phyloP scores from a whole-genome alignment of 2,888 invertebrate genomes.

The Lysandra bellargus region DNA sequence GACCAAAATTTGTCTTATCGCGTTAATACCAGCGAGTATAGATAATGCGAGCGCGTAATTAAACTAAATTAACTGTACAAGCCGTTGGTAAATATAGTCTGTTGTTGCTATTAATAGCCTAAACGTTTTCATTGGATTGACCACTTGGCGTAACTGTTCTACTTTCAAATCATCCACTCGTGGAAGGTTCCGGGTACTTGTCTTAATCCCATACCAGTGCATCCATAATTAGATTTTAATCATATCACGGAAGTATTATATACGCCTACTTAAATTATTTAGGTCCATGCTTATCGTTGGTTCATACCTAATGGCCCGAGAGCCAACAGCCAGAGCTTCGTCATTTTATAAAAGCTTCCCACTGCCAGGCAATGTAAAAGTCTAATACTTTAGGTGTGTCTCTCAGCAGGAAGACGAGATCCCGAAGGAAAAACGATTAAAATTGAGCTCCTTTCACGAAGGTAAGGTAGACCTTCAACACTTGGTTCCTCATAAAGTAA shows the following conservation, averaged over 20 bases:
- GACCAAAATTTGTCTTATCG: slow-evolving; percentile 27
- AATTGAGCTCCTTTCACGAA: no score
- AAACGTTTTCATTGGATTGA: not conserved
- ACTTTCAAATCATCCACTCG: slow-evolving; percentile 5
- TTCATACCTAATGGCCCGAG: not conserved
- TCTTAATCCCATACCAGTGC: not conserved
- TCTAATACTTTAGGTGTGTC: no score
- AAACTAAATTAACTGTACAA: not conserved
- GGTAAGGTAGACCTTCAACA: no score
- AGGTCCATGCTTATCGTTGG: not conserved
- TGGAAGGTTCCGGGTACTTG: not conserved
- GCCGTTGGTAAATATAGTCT: slow-evolving; percentile 12
- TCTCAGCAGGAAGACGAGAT: no score
- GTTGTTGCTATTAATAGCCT: not conserved
- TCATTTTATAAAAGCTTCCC: no score
- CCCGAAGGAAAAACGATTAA: no score
- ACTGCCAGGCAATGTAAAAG: no score
- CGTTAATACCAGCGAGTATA: slow-evolving; percentile 8
- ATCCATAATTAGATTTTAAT: slow-evolving; percentile 10
- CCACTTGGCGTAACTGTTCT: slow-evolving; percentile 11
- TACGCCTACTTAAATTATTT: not conserved
- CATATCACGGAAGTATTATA: not conserved
- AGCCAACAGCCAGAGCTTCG: no score
- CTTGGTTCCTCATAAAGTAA: no score
- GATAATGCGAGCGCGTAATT: not conserved